phyloP scores from a whole-genome alignment of 2,888 invertebrate genomes.

The Tetragnatha montana region DNA sequence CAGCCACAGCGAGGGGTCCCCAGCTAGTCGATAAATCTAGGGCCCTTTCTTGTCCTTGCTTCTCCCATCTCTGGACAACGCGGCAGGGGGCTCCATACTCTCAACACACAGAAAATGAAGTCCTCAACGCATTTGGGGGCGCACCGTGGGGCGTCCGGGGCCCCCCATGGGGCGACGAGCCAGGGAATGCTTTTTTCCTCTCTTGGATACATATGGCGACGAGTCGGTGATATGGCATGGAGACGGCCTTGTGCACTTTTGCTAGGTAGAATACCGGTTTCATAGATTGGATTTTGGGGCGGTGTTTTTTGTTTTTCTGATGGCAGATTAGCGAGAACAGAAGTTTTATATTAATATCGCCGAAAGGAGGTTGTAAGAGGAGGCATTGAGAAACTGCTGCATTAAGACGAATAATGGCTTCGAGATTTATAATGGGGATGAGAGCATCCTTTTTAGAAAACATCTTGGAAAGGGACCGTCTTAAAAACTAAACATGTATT shows the following conservation, averaged over 20 bases:
- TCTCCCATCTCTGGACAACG: conserved; percentile 67
- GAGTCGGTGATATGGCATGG: conserved; percentile 58
- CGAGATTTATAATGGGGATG: conserved; percentile 28
- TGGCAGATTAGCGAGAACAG: not conserved
- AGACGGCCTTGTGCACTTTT: conserved; percentile 49
- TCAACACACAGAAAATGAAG: conserved; percentile 58
- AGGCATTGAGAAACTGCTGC: not conserved
- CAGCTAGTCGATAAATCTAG: conserved; percentile 68
- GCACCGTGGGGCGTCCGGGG: conserved; percentile 54
- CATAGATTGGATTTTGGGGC: conserved; percentile 25
- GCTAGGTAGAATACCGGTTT: conserved; percentile 62
- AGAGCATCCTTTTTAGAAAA: not conserved
- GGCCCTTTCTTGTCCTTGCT: conserved; percentile 58
- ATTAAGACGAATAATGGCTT: conserved; percentile 56
- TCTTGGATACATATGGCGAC: conserved; percentile 51
- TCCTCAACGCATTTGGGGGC: conserved; percentile 56
- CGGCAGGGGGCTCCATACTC: conserved; percentile 42
- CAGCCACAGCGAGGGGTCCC: conserved; percentile 37
- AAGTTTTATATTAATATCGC: conserved; percentile 41
- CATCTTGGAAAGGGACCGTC: conserved; percentile 15
- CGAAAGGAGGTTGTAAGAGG: conserved; percentile 7
- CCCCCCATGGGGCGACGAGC: conserved; percentile 51
- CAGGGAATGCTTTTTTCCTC: conserved; percentile 30
- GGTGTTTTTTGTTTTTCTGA: conserved; percentile 7
- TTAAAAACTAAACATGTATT: not conserved